Conservation (phyloP, 2,888 invertebrate species). For the Liopterus haemorrhoidalis region DNA sequence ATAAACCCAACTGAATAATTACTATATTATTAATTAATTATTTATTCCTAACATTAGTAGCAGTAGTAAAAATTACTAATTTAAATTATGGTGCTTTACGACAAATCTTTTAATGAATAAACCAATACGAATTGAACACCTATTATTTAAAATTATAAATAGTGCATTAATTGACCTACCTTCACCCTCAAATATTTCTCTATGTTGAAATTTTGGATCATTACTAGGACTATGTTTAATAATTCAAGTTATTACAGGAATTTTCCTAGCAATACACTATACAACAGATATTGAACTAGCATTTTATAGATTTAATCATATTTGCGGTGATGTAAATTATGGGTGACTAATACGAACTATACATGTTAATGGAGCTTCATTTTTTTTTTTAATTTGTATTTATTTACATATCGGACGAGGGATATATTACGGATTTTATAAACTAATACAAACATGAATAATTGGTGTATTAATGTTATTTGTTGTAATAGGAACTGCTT, state of each 20-base stretch:
- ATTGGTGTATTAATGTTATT: slow-evolving; percentile 62
- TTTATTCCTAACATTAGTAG: slow-evolving; percentile 55
- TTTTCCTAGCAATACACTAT: slow-evolving; percentile 67
- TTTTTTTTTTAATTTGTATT: slow-evolving; percentile 67
- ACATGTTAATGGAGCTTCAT: slow-evolving; percentile 67
- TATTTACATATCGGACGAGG: slow-evolving; percentile 65
- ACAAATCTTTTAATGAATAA: slow-evolving; percentile 48
- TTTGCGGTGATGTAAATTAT: slow-evolving; percentile 64
- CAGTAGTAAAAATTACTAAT: slow-evolving; percentile 55
- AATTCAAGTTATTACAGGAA: slow-evolving; percentile 61
- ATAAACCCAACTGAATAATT: slow-evolving; percentile 49
- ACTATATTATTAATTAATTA: slow-evolving; percentile 54
- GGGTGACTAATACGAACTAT: slow-evolving; percentile 61
- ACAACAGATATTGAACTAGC: slow-evolving; percentile 57
- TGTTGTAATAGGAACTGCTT: slow-evolving; percentile 64
- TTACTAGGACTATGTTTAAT: slow-evolving; percentile 57
- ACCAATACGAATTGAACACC: slow-evolving; percentile 47
- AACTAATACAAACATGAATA: slow-evolving; percentile 55
- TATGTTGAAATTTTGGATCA: slow-evolving; percentile 66
- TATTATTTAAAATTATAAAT: slow-evolving; percentile 57
- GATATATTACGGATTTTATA: slow-evolving; percentile 51
- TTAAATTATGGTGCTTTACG: slow-evolving; percentile 52
- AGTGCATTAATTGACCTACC: slow-evolving; percentile 56
- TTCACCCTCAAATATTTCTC: slow-evolving; percentile 55
- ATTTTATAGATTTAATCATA: slow-evolving; percentile 62